Percentiles rank a stretch among this genome's conserved stretches.
These are phyloP conservation scores for Psephotus haematonotus DNA, from an alignment of 2,113 vertebrate genomes.

Conservation along the genomic window DNA sequence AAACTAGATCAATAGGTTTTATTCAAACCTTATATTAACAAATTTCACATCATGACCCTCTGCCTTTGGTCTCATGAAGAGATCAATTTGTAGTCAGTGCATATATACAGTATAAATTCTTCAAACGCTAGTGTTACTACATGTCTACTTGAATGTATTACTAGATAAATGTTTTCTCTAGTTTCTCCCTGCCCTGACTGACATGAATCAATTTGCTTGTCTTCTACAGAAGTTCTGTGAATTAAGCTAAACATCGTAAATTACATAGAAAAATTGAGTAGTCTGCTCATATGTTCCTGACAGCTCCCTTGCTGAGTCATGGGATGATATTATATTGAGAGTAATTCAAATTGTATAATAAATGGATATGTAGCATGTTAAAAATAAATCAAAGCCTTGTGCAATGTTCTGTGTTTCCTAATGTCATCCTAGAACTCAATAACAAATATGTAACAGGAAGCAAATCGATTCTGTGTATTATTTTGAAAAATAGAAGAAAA, in stretches of 20 bases:
- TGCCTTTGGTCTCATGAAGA: neutral
- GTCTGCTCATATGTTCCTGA: neutral
- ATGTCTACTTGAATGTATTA: neutral
- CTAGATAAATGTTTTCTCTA: neutral
- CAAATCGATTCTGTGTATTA: neutral
- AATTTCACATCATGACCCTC: neutral
- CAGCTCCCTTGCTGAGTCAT: neutral
- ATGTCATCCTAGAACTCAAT: neutral
- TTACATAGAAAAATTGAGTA: neutral
- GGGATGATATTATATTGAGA: neutral
- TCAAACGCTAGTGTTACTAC: neutral
- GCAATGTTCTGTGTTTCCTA: neutral
- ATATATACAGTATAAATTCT: neutral
- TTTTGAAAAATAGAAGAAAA: neutral
- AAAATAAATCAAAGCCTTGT: neutral
- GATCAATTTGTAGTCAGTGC: neutral
- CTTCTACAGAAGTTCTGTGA: neutral
- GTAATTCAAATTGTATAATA: neutral
- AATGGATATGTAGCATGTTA: neutral
- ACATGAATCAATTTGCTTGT: neutral
- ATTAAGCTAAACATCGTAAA: neutral
- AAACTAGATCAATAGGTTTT: neutral
- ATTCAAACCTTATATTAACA: neutral
- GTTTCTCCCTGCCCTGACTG: neutral
- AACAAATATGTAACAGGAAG: neutral